A percentile compares a stretch with the other conserved stretches of the same genome.
phyloP scores from a whole-genome alignment of 2,113 vertebrate species.

The Calypte anna region DNA sequence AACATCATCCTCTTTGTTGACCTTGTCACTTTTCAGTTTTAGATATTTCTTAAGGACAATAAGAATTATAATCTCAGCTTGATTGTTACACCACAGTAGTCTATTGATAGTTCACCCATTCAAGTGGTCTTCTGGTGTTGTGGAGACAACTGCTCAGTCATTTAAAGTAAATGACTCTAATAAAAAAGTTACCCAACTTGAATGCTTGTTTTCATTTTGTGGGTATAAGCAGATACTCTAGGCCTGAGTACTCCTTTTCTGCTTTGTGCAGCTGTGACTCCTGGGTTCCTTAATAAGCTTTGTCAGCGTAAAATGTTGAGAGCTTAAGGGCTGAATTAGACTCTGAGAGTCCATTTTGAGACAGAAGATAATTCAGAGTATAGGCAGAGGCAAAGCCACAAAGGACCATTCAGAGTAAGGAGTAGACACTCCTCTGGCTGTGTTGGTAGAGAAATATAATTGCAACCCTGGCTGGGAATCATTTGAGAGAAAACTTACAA shows the following conservation, averaged over 20 bases:
- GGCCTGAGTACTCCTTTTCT: neutral
- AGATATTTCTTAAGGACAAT: neutral
- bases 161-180: neutral
- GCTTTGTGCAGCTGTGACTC: neutral
- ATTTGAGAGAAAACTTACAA: neutral
- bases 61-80: neutral
- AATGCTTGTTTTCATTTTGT: neutral
- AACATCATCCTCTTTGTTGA: neutral
- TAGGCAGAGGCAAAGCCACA: neutral
- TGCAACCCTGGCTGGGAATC: neutral
- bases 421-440: neutral
- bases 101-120: neutral
- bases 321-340: neutral
- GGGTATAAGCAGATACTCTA: neutral
- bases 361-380: neutral
- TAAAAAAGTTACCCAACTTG: neutral
- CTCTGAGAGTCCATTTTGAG: neutral
- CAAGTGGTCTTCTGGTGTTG: neutral
- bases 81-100: neutral
- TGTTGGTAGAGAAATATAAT: neutral
- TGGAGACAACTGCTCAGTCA: neutral
- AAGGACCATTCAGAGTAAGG: neutral
- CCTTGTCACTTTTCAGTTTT: neutral
- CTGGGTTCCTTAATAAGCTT: neutral
- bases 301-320: neutral